These are phyloP conservation scores for Cataglyphis livida DNA, from an alignment of 2,888 invertebrate species.

Conservation along the genomic window DNA sequence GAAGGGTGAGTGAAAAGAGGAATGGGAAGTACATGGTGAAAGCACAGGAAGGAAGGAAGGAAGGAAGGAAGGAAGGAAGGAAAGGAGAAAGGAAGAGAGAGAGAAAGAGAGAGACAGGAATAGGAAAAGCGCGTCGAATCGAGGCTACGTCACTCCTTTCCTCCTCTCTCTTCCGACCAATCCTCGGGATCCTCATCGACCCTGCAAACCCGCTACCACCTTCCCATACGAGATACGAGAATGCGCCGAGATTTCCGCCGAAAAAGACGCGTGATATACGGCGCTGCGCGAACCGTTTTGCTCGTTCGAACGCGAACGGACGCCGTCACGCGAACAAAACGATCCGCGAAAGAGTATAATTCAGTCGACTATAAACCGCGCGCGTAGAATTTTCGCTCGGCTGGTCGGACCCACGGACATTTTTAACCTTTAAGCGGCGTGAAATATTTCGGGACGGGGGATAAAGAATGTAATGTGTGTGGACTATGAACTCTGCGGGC, in stretches of 20 bases:
- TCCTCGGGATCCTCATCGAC: conserved; percentile 56
- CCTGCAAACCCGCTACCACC: conserved; percentile 17
- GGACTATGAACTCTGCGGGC: background rate
- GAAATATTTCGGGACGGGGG: conserved; percentile 38
- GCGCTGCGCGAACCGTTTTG: conserved; percentile 40
- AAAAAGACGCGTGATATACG: conserved; percentile 56
- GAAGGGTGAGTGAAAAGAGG: conserved; percentile 14
- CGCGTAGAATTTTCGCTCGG: conserved; percentile 44
- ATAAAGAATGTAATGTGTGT: background rate
- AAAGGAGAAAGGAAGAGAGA: conserved; percentile 25
- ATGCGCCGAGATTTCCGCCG: conserved; percentile 59
- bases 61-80: conserved; percentile 41
- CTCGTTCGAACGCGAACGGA: conserved; percentile 57
- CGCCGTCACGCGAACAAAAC: conserved; percentile 51
- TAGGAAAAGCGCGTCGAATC: conserved; percentile 42
- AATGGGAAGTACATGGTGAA: conserved; percentile 11
- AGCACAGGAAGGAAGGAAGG: conserved; percentile 38
- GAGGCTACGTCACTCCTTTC: conserved; percentile 13
- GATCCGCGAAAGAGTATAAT: conserved; percentile 55
- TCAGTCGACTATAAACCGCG: conserved; percentile 49
- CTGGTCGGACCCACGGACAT: conserved; percentile 37
- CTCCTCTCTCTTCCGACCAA: conserved; percentile 6
- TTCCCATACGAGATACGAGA: conserved; percentile 44
- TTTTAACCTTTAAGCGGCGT: conserved; percentile 51
- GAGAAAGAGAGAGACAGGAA: conserved; percentile 12